Evolutionary conservation across 2,113 vertebrate species (phyloP).

Genomic region (Dolichotis patagonum): DNA sequence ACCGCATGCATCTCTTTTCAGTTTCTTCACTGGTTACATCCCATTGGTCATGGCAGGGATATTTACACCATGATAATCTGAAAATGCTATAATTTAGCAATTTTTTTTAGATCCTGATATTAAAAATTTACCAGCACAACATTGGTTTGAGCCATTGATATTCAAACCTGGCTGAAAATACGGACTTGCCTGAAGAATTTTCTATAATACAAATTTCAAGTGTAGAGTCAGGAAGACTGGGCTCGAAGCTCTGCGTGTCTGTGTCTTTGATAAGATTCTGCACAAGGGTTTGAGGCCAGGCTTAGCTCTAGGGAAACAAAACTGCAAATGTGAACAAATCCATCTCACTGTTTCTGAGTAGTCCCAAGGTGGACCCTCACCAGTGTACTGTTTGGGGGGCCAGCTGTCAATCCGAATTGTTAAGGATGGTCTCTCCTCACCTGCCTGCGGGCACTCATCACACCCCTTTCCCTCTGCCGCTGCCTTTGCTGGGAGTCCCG

Average conservation of each 20-base stretch:
- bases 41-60: not conserved
- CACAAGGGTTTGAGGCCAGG: not conserved
- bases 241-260: not conserved
- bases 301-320: not conserved
- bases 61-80: not conserved
- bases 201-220: not conserved
- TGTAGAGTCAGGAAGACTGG: not conserved
- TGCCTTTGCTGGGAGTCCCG: not conserved
- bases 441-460: not conserved
- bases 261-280: not conserved
- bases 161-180: not conserved
- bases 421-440: not conserved
- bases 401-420: not conserved
- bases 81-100: not conserved
- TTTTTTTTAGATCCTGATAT: not conserved
- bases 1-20: not conserved
- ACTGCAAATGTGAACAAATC: rapidly evolving
- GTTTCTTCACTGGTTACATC: not conserved
- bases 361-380: not conserved
- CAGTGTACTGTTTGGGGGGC: not conserved
- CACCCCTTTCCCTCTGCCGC: not conserved
- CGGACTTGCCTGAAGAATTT: not conserved
- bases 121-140: not conserved
- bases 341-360: not conserved
- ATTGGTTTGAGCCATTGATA: not conserved